A percentile compares a stretch with the other conserved stretches of the same genome.
phyloP scores from a whole-genome alignment of 2,888 invertebrate species.

The Pollenia griseotomentosa region DNA sequence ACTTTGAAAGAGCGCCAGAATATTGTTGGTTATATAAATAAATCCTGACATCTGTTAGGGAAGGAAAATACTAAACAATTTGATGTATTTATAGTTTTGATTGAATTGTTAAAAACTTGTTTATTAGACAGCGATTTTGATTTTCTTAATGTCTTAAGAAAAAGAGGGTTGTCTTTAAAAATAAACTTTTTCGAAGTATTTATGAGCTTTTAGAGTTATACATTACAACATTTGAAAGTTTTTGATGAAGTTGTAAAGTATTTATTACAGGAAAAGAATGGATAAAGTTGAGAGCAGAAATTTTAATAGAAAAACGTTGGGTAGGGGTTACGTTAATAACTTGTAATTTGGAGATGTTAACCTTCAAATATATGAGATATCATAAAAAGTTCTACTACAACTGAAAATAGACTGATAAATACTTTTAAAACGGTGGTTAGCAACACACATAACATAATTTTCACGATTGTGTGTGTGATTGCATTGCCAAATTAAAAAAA shows the following conservation, averaged over 20 bases:
- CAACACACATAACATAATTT: too few relatives aligned
- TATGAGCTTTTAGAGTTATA: constrained; percentile 11
- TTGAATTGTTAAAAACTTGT: constrained; percentile 82
- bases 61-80: constrained; percentile 69
- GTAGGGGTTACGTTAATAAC: too few relatives aligned
- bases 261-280: background rate
- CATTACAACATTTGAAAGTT: constrained; percentile 1
- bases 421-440: too few relatives aligned
- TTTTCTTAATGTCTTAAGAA: constrained; percentile 32
- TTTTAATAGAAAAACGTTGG: background rate
- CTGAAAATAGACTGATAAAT: too few relatives aligned
- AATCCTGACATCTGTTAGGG: constrained; percentile 78
- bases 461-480: too few relatives aligned
- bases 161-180: background rate
- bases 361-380: too few relatives aligned
- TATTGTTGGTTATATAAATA: constrained; percentile 43
- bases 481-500: too few relatives aligned
- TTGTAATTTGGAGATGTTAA: too few relatives aligned
- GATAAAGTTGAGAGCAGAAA: background rate
- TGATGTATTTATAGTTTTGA: constrained; percentile 78
- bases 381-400: too few relatives aligned
- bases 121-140: constrained; percentile 57
- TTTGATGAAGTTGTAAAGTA: background rate
- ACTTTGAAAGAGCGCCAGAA: constrained; percentile 51
- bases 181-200: background rate